A percentile compares a stretch with the other conserved stretches of the same genome.
Evolutionary conservation across 2,113 vertebrate genomes (phyloP).

Genomic region (Manacus vitellinus): DNA sequence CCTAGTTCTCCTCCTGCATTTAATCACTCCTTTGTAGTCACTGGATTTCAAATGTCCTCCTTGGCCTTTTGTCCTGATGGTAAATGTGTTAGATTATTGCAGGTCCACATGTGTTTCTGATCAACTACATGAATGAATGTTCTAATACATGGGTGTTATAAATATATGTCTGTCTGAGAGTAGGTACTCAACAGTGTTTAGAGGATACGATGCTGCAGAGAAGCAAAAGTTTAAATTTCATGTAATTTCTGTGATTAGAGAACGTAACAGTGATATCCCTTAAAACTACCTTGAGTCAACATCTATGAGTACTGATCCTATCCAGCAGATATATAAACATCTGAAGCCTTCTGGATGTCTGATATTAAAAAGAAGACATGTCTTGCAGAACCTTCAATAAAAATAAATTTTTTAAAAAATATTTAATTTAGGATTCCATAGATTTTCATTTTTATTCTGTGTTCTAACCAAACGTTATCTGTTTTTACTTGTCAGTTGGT

Average conservation of each 20-base stretch:
- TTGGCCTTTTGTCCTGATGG: neutral
- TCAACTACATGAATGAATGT: neutral
- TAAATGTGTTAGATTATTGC: neutral
- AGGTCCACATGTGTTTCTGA: fast-evolving
- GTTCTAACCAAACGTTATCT: neutral
- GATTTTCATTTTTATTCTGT: neutral
- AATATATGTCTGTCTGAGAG: neutral
- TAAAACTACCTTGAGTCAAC: neutral
- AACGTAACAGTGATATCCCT: neutral
- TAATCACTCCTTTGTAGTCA: neutral
- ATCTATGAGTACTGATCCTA: neutral
- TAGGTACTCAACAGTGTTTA: neutral
- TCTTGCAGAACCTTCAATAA: neutral
- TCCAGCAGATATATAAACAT: neutral
- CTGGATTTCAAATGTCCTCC: neutral
- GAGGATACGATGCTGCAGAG: neutral
- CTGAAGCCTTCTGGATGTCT: neutral
- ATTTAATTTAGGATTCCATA: neutral
- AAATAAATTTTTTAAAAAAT: neutral
- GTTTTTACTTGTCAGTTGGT: neutral
- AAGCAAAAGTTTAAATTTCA: neutral
- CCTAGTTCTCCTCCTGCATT: neutral
- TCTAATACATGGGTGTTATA: neutral
- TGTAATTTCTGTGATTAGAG: neutral
- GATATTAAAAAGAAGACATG: neutral